Evolutionary conservation across 2,113 vertebrate genomes (phyloP).

Genomic region (Ceratotherium simum): DNA sequence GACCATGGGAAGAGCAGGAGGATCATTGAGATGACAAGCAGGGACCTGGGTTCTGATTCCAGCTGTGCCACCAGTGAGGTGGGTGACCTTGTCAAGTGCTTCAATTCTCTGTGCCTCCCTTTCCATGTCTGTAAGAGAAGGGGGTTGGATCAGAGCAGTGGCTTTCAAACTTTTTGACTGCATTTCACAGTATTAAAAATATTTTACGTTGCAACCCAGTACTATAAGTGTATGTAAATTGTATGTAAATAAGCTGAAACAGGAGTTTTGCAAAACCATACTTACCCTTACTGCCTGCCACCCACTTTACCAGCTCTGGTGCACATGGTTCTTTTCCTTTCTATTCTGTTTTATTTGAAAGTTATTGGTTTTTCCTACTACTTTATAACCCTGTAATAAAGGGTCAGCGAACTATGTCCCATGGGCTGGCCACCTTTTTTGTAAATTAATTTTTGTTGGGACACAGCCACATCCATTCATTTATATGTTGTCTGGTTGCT

Average conservation of each 20-base stretch:
- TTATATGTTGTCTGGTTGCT: background rate
- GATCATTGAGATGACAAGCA: background rate
- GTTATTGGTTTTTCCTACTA: background rate
- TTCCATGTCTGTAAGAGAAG: slow-evolving; percentile 9
- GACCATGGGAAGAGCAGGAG: background rate
- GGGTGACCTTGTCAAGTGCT: background rate
- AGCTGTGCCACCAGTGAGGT: background rate
- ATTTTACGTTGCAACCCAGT: background rate
- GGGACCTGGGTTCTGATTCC: background rate
- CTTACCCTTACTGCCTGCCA: background rate
- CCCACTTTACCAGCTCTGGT: background rate
- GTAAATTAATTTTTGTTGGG: slow-evolving; percentile 18
- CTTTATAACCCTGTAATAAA: background rate
- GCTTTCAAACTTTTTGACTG: background rate
- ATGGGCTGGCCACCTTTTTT: background rate
- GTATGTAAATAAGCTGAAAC: background rate
- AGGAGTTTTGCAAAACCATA: background rate
- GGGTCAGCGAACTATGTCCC: background rate
- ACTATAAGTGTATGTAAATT: background rate
- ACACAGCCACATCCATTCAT: background rate
- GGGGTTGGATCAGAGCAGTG: background rate
- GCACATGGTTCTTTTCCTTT: background rate
- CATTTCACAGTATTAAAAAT: background rate
- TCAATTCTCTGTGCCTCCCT: background rate
- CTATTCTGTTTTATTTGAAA: background rate